phyloP scores from a whole-genome alignment of 2,888 invertebrate genomes.

The Philereme vetulata region DNA sequence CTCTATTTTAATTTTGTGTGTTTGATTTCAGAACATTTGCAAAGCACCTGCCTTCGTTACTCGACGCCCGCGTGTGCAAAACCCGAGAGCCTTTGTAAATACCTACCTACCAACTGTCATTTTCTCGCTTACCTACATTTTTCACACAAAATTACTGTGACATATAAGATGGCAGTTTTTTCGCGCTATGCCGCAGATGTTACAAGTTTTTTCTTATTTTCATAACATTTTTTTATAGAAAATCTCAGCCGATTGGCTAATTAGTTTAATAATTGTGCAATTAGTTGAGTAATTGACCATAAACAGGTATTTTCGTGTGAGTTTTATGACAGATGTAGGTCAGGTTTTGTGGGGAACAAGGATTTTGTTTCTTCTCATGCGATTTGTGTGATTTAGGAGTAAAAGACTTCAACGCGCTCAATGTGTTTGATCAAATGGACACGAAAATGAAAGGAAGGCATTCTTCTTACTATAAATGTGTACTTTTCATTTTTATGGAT shows the following conservation, averaged over 20 bases:
- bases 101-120: slow-evolving; percentile 71
- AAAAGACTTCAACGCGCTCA: slow-evolving; percentile 22
- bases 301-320: slow-evolving; percentile 58
- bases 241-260: slow-evolving; percentile 66
- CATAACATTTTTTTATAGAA: slow-evolving; percentile 18
- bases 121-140: slow-evolving; percentile 60
- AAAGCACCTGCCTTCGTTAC: slow-evolving; percentile 56
- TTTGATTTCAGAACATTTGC: slow-evolving; percentile 2
- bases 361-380: slow-evolving; percentile 10
- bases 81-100: slow-evolving; percentile 54
- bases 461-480: too few relatives aligned
- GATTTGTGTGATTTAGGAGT: slow-evolving; percentile 3
- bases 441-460: too few relatives aligned
- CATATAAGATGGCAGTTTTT: slow-evolving; percentile 33
- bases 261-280: slow-evolving; percentile 52
- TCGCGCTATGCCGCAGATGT: slow-evolving; percentile 53
- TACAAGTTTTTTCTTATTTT: slow-evolving; percentile 47
- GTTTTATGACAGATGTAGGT: slow-evolving; percentile 64
- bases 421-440: background rate
- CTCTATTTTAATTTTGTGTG: background rate
- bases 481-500: too few relatives aligned
- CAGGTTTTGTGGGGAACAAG: slow-evolving; percentile 34
- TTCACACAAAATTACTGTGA: slow-evolving; percentile 43
- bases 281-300: slow-evolving; percentile 54
- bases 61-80: slow-evolving; percentile 49